phyloP scores from a whole-genome alignment of 2,113 vertebrate species.

The Alethe castanea region DNA sequence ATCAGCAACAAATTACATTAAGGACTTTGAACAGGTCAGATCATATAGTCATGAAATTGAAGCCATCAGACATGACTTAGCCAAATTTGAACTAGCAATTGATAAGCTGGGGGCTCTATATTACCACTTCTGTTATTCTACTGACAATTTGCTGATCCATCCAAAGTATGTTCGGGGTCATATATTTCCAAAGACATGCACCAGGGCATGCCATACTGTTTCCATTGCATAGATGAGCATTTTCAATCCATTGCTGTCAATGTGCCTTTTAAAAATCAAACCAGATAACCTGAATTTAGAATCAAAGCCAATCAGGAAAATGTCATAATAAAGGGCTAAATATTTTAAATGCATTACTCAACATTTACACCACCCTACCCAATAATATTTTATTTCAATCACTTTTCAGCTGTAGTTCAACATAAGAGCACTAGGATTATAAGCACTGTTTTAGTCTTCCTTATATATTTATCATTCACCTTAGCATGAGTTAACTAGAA shows the following conservation, averaged over 20 bases:
- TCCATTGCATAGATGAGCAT: not conserved
- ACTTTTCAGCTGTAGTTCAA: not conserved
- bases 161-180: not conserved
- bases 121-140: not conserved
- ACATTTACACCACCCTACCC: accelerated
- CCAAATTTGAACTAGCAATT: not conserved
- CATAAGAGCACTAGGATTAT: not conserved
- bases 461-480: not conserved
- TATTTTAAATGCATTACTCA: not conserved
- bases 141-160: not conserved
- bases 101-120: not conserved
- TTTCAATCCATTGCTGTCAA: not conserved
- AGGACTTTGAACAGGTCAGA: slow-evolving; percentile 2
- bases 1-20: slow-evolving; percentile 16
- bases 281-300: not conserved
- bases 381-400: not conserved
- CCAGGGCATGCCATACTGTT: not conserved
- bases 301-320: not conserved
- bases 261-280: not conserved
- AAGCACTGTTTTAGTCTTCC: not conserved
- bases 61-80: not conserved
- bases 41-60: slow-evolving; percentile 19
- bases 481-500: not conserved
- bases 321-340: not conserved
- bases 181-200: not conserved